Percentiles rank a stretch among this genome's conserved stretches.
These are phyloP conservation scores for Marronus borbonicus DNA, from an alignment of 2,888 invertebrate genomes.

Conservation along the genomic window DNA sequence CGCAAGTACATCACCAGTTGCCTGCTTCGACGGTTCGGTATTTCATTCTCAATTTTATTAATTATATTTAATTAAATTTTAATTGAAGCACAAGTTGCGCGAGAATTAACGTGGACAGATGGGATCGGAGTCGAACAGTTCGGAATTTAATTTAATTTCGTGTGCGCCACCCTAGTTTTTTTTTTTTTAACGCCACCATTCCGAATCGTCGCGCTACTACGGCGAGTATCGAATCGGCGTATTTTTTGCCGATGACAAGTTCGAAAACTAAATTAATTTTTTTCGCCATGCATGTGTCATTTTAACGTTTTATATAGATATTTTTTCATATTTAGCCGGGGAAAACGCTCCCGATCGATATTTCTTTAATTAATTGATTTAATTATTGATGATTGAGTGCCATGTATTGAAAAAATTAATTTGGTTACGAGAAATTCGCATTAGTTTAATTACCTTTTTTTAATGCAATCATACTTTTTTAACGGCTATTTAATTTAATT, in stretches of 20 bases:
- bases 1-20: background rate
- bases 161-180: constrained; percentile 6
- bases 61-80: constrained; percentile 54
- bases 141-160: constrained; percentile 44
- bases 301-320: constrained; percentile 1
- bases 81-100: constrained; percentile 50
- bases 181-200: background rate
- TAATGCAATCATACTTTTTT: too few species aligned
- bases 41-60: constrained; percentile 50
- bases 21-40: constrained; percentile 21
- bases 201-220: background rate
- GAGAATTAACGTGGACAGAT: constrained; percentile 44
- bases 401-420: too few species aligned
- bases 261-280: constrained; percentile 28
- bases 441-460: too few species aligned
- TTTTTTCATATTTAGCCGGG: background rate
- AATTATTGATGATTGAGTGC: background rate
- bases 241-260: constrained; percentile 27
- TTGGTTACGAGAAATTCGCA: too few species aligned
- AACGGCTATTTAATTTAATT: too few species aligned
- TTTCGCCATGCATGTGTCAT: constrained; percentile 6
- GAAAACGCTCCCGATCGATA: constrained; percentile 1
- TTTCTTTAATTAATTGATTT: constrained; percentile 23
- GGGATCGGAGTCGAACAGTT: constrained; percentile 41
- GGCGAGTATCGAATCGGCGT: background rate